Conservation (phyloP, 2,888 invertebrate species). For the Polyploca ridens region DNA sequence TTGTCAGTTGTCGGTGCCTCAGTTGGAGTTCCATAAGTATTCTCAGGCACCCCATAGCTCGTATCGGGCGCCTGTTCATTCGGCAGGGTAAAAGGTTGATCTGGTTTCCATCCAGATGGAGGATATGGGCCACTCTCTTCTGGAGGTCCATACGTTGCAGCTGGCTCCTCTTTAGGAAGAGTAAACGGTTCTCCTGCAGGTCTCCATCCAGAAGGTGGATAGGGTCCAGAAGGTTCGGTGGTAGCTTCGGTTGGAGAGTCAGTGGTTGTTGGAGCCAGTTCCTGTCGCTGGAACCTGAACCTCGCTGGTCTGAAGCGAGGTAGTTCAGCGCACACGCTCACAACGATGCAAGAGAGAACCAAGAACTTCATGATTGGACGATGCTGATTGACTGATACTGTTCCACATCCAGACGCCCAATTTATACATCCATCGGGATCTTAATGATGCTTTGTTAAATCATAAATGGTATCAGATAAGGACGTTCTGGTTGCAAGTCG, state of each 20-base stretch:
- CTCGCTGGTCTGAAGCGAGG: slow-evolving; percentile 78
- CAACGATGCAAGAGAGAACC: slow-evolving; percentile 55
- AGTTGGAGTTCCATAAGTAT: slow-evolving; percentile 62
- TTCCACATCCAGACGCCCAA: slow-evolving; percentile 24
- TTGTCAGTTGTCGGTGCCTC: slow-evolving; percentile 67
- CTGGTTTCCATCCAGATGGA: slow-evolving; percentile 75
- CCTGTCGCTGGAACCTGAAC: slow-evolving; percentile 75
- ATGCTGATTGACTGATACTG: slow-evolving; percentile 37
- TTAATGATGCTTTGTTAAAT: slow-evolving; percentile 72
- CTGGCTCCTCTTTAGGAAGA: slow-evolving; percentile 56
- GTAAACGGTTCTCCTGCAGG: slow-evolving; percentile 68
- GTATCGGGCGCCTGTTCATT: slow-evolving; percentile 56
- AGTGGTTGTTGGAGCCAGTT: slow-evolving; percentile 73
- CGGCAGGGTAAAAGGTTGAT: slow-evolving; percentile 69
- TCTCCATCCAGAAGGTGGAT: slow-evolving; percentile 72
- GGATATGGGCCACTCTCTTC: slow-evolving; percentile 61
- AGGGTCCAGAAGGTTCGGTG: slow-evolving; percentile 61
- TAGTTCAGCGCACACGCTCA: slow-evolving; percentile 64
- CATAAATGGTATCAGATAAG: slow-evolving; percentile 62
- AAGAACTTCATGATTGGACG: slow-evolving; percentile 68
- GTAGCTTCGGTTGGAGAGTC: slow-evolving; percentile 68
- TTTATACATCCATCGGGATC: slow-evolving; percentile 57
- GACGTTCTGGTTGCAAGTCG: slow-evolving; percentile 33
- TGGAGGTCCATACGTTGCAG: slow-evolving; percentile 55
- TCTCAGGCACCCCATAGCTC: slow-evolving; percentile 64